Base-by-base conservation (phyloP, 2,797 vertebrate species). In the Sparidentex hasta region DNA sequence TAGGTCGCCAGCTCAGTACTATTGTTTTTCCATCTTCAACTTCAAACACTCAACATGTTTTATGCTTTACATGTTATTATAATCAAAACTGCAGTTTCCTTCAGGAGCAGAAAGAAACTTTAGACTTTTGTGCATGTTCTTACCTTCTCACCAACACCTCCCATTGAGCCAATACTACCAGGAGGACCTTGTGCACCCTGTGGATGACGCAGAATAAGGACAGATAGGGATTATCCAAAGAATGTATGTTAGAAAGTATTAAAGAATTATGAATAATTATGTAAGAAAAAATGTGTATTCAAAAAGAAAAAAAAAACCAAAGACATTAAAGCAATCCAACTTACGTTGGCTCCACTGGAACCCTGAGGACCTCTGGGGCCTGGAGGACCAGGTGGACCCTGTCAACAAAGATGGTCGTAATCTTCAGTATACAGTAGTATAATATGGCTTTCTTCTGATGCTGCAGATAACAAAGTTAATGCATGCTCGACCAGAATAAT, bases 331-430 rank as follows among this genome's bases (percentile, higher is more conserved):
- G 41, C 0, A 51, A 50, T 59, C 23, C 66, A 77, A 95, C 98
- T 97, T 95, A 99, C 98, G 82, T 96, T 97, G 71, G 97, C 96
- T 94, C 98, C 98, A 29, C 96, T 96, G 68, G 97, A 76, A 88
- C 98, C 98, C 80, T 98, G 98, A 55, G 98, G 98, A 87, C 98
- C 98, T 97, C 98, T 96, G 33, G 98, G 98, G 57, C 98, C 98
- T 64, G 98, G 98, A 74, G 98, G 98, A 90, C 98, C 98, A 78
- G 97, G 98, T 76, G 98, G 98, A 95, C 98, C 98, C 98, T 99
- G 87, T 75, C 76, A 87, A 55, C 86, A 58, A 87, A 75, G 48
- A 44, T 2, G 38, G 11, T 65, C 2, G 16, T 47, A 20, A 14
- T 47, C 17, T 51, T 59, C 7, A 75, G 33, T 50, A 27, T 12